Base-by-base conservation (phyloP, 1,140 invertebrate genomes). In the Leptinotarsa texana region DNA sequence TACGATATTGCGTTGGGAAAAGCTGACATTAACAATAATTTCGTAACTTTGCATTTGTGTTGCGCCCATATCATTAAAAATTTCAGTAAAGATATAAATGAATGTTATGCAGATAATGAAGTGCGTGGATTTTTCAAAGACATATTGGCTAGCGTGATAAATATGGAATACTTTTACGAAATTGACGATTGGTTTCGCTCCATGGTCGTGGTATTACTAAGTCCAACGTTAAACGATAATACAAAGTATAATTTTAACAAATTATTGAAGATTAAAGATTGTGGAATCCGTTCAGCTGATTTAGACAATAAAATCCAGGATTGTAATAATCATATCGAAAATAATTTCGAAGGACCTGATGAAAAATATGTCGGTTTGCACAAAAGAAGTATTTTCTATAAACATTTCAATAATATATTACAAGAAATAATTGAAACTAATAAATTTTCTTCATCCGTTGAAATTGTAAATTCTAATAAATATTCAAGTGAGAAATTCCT, bases 31-130 rank as follows among this genome's bases (percentile, higher is more conserved):
- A 13, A 17, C 3, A 22, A n/a, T 27, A 42, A 27, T 73, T 47
- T 73, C 17, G 18, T 49, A 8, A 67, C 18, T 17, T 11, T 73
- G n/a, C 13, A 66, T 67, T 62, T 73, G 27, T 75, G 69, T 63
- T 72, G 74, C 47, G 69, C 69, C 8, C 69, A 75, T 67, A 48
- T 75, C 57, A 72, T 75, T 5, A 75, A 75, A 67, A 75, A 63
- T 21, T 49, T 75, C 15, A 18, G 13, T 8, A 74, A 69, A 47
- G 65, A 74, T 49, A 27, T 74, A n/a, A 51, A 74, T 13, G 17
- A 13, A 21, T 17, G 15, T 48, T 51, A 15, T 51, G 13, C 49
- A 1, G 57, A 74, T 61, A 13, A 51, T 11, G 18, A 74, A n/a
- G 17, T 48, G 17, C 15, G 48, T 22, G 21, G 18, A 3, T 24